Percentiles rank a stretch among this genome's conserved stretches.
Evolutionary conservation across 2,797 vertebrate genomes (phyloP).

Genomic region (Silurus lanzhouensis): DNA sequence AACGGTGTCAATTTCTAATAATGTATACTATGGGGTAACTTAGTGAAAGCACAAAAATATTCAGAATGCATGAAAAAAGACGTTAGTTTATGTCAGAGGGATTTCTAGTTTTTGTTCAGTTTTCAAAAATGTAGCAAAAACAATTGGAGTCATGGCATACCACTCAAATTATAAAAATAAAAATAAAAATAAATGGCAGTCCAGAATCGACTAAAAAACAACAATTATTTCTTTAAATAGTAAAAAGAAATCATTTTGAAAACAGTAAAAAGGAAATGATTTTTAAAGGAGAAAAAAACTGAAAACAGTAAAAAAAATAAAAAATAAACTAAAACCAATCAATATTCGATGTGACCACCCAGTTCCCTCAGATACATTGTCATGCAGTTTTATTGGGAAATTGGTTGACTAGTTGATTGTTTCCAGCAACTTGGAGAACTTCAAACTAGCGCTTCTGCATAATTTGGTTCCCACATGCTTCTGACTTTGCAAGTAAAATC

Average conservation of each 20-base stretch:
- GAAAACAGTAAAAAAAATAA: neutral
- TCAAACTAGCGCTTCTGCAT: constrained; percentile 4
- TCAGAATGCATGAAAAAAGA: neutral
- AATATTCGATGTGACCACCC: constrained; percentile 14
- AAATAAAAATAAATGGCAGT: neutral
- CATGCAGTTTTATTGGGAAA: constrained; percentile 18
- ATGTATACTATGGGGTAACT: constrained; percentile 69
- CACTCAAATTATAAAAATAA: neutral
- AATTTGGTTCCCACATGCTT: constrained; percentile 11
- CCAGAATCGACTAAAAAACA: neutral
- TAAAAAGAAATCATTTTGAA: neutral
- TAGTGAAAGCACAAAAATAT: constrained; percentile 68
- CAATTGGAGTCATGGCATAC: neutral
- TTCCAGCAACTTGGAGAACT: constrained; percentile 25
- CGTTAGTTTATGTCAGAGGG: neutral
- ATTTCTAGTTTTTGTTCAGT: neutral
- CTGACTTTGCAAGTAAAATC: neutral
- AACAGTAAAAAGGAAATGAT: neutral
- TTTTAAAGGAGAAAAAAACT: neutral
- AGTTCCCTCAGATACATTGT: constrained; percentile 6
- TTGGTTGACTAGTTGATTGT: constrained; percentile 12
- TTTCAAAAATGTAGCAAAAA: neutral
- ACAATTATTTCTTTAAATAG: neutral
- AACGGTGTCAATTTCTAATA: constrained; percentile 74
- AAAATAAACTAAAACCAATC: neutral